Conservation (phyloP, 2,113 vertebrate species). For the Candoia aspera region DNA sequence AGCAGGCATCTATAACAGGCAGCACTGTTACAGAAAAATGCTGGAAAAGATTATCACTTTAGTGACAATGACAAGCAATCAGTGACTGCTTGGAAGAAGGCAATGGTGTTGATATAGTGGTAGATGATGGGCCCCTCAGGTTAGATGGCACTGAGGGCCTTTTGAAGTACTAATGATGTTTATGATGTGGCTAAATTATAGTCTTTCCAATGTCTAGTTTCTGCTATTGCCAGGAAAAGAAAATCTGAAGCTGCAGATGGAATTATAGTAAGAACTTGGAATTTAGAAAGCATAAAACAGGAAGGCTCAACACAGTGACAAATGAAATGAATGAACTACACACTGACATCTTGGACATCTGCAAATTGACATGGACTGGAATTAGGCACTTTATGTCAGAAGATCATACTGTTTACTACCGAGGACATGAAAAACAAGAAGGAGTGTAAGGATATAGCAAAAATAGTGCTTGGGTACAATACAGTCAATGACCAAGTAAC, state of each 20-base stretch:
- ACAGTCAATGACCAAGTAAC: background rate
- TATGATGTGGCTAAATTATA: background rate
- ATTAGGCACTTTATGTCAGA: background rate
- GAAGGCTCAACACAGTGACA: background rate
- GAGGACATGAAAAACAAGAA: background rate
- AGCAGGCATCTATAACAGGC: background rate
- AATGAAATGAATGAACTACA: background rate
- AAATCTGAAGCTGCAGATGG: background rate
- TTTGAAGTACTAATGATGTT: background rate
- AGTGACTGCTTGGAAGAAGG: background rate
- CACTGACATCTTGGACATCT: background rate
- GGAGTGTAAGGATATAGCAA: background rate
- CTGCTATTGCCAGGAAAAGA: background rate
- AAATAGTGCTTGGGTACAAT: background rate
- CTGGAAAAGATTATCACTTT: too few relatives aligned
- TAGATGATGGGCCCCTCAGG: background rate
- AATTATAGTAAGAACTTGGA: background rate
- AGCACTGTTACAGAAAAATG: too few relatives aligned
- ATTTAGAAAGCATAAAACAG: background rate
- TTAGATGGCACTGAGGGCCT: background rate
- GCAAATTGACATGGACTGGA: background rate
- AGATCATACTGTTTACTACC: background rate
- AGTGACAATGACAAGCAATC: too few relatives aligned
- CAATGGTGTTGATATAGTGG: background rate
- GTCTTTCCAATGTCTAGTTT: background rate